phyloP scores from a whole-genome alignment of 35 echinoderm and acorn worm species.

The Apostichopus parvimensis region DNA sequence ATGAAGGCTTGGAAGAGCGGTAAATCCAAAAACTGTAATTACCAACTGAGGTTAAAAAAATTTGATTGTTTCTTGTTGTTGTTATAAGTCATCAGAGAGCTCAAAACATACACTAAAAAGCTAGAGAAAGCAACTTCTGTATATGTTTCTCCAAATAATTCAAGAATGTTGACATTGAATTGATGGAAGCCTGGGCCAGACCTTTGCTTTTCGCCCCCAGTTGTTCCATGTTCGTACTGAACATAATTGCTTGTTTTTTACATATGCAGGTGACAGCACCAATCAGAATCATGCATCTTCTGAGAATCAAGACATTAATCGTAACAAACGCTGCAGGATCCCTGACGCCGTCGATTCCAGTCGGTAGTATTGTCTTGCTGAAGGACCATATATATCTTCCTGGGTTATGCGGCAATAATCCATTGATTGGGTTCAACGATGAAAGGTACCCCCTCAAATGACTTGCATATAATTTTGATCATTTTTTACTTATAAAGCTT shows the following conservation, averaged over 20 bases:
- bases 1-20: no score
- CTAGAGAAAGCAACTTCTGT: no score
- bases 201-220: neutral
- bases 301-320: constrained; percentile 78
- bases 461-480: no score
- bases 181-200: no score
- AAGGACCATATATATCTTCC: constrained; percentile 89
- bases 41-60: no score
- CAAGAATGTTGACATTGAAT: no score
- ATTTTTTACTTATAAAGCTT: no score
- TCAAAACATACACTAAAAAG: no score
- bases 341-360: constrained; percentile 66
- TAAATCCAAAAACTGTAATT: no score
- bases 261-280: constrained; percentile 63
- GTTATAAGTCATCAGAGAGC: no score
- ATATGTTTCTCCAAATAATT: no score
- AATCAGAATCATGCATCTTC: constrained; percentile 77
- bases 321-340: constrained; percentile 92
- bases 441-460: constrained; percentile 55
- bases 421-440: constrained; percentile 74
- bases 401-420: constrained; percentile 71
- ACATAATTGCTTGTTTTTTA: neutral
- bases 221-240: neutral
- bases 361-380: constrained; percentile 88
- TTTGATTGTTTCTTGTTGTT: no score